Conservation (phyloP, 2,113 vertebrate species). For the Hyperopisus bebe region DNA sequence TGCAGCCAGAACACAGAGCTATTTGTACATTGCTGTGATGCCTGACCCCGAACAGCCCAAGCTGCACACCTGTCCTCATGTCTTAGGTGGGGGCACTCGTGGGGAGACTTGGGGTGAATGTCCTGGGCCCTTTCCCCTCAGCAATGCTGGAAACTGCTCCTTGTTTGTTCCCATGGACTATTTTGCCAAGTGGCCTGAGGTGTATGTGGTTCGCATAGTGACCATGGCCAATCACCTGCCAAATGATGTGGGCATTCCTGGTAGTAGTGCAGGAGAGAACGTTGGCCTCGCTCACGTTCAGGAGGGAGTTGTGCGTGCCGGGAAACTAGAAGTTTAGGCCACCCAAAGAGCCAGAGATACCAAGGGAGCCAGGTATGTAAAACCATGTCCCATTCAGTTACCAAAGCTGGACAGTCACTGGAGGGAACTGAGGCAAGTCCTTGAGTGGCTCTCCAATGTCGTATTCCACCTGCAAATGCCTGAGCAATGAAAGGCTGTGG, state of each 20-base stretch:
- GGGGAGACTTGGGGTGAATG: too few relatives aligned
- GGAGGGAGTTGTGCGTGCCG: not conserved
- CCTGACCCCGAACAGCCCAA: too few relatives aligned
- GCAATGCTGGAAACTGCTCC: too few relatives aligned
- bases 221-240: not conserved
- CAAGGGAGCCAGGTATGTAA: not conserved
- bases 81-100: too few relatives aligned
- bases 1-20: too few relatives aligned
- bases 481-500: not conserved
- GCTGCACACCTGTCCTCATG: too few relatives aligned
- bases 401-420: not conserved
- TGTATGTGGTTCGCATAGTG: too few relatives aligned
- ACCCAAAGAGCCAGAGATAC: not conserved
- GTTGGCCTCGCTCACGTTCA: not conserved
- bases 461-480: not conserved
- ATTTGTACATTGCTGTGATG: too few relatives aligned
- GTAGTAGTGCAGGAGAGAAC: not conserved
- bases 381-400: not conserved
- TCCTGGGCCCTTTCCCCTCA: too few relatives aligned
- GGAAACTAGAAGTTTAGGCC: not conserved
- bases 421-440: too few relatives aligned
- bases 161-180: not conserved
- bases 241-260: not conserved
- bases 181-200: not conserved
- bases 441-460: not conserved